Evolutionary conservation across 2,797 vertebrate species (phyloP).

Genomic region (Darevskia mixta): DNA sequence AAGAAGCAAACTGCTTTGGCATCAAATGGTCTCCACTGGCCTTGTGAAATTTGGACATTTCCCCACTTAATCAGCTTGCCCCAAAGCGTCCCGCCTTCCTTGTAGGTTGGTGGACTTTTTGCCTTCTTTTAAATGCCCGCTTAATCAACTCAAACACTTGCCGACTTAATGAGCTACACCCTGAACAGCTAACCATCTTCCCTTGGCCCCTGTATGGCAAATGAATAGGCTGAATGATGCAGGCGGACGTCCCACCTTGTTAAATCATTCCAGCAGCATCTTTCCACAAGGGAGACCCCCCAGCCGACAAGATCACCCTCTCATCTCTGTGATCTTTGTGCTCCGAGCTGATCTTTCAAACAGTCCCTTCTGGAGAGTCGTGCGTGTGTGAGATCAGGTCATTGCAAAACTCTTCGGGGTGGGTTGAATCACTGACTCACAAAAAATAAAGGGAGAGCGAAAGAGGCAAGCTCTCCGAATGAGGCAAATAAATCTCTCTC

Average conservation of each 20-base stretch:
- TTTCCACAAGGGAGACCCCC: not conserved
- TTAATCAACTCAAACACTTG: not conserved
- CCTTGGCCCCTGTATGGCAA: not conserved
- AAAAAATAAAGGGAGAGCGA: not conserved
- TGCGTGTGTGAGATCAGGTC: not conserved
- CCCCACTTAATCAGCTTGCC: not conserved
- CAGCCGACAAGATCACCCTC: not conserved
- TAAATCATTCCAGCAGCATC: not conserved
- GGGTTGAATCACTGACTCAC: too few relatives aligned
- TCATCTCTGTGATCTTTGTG: not conserved
- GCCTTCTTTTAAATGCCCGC: not conserved
- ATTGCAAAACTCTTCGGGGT: not conserved
- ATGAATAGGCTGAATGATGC: not conserved
- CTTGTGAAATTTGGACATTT: not conserved
- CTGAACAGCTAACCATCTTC: not conserved
- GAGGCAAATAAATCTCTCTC: too few relatives aligned
- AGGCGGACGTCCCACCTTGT: not conserved
- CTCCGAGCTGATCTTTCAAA: not conserved
- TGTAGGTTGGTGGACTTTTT: too few relatives aligned
- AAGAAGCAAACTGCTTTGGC: not conserved
- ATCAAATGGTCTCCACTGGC: not conserved
- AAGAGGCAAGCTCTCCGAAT: not conserved
- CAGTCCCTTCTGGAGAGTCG: not conserved
- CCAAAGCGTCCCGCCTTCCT: not conserved
- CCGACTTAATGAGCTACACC: not conserved